These are phyloP conservation scores for Drosophila subobscura DNA, from an alignment of 1,140 invertebrate species.

Conservation along the genomic window DNA sequence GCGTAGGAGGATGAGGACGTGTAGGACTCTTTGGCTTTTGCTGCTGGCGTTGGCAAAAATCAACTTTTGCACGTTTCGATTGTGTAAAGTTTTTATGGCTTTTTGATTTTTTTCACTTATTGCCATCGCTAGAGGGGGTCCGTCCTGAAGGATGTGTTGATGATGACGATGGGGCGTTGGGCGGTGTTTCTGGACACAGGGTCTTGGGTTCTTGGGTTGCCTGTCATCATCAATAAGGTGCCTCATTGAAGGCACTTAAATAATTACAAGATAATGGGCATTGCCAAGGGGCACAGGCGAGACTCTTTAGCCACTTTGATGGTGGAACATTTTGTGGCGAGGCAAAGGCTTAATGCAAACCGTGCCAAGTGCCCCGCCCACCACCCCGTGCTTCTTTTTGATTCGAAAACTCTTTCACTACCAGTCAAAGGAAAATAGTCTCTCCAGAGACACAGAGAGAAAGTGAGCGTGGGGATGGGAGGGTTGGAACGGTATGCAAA, in stretches of 20 bases:
- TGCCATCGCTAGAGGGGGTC: conserved; percentile 34
- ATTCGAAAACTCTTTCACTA: conserved; percentile 59
- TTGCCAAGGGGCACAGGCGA: conserved; percentile 55
- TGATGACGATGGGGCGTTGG: not conserved
- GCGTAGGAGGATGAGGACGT: too few species aligned
- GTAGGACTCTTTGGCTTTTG: conserved; percentile 31
- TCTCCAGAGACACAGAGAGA: conserved; percentile 14
- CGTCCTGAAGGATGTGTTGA: conserved; percentile 4
- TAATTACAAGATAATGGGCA: conserved; percentile 78
- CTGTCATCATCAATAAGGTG: conserved; percentile 53
- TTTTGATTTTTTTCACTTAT: conserved; percentile 83
- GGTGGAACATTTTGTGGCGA: not conserved
- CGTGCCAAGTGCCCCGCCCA: conserved; percentile 66
- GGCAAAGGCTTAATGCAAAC: conserved; percentile 65
- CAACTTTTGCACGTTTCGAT: conserved; percentile 83
- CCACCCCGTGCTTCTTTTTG: not conserved
- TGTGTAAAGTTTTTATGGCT: conserved; percentile 83
- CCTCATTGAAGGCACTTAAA: conserved; percentile 70
- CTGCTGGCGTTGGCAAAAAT: conserved; percentile 77
- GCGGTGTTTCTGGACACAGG: conserved; percentile 1
- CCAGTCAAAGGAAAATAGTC: conserved; percentile 42
- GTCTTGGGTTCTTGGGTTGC: not conserved
- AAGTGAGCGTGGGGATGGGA: not conserved
- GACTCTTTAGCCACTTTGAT: conserved; percentile 49
- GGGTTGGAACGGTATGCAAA: conserved; percentile 66